Percentiles rank a stretch among this genome's conserved stretches.
These are phyloP conservation scores for Ageneiosus marmoratus DNA, from an alignment of 2,113 vertebrate genomes.

Conservation along the genomic window DNA sequence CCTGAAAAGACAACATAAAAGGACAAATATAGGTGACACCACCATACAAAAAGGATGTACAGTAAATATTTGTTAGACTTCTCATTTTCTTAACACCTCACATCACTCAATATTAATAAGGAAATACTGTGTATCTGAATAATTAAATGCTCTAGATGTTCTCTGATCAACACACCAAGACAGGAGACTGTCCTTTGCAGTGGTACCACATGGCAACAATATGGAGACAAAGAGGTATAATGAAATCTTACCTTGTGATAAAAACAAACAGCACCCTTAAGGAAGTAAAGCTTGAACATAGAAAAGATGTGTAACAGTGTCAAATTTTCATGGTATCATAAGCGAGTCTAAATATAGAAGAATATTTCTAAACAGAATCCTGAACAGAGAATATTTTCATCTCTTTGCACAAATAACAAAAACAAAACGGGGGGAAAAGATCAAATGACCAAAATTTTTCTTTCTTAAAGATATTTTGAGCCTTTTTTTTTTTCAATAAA, in stretches of 20 bases:
- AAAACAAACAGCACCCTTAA: background rate
- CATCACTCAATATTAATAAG: background rate
- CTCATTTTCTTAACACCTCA: background rate
- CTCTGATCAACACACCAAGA: background rate
- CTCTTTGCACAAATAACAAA: background rate
- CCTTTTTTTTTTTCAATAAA: background rate
- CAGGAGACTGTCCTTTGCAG: background rate
- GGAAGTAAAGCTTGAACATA: background rate
- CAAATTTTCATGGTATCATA: background rate
- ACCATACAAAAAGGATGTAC: background rate
- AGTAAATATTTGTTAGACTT: background rate
- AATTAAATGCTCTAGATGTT: background rate
- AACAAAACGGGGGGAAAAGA: background rate
- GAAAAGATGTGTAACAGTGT: background rate
- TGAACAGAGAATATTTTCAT: background rate
- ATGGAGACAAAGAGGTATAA: background rate
- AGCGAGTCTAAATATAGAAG: background rate
- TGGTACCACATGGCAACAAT: background rate
- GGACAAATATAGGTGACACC: background rate
- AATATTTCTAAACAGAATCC: background rate
- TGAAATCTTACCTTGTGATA: background rate
- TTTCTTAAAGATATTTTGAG: background rate
- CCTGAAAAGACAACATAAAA: background rate
- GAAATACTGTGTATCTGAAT: background rate
- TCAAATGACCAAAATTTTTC: background rate